Percentiles rank a stretch among this genome's conserved stretches.
phyloP scores from a whole-genome alignment of 2,113 vertebrate genomes.

The Heptranchias perlo region DNA sequence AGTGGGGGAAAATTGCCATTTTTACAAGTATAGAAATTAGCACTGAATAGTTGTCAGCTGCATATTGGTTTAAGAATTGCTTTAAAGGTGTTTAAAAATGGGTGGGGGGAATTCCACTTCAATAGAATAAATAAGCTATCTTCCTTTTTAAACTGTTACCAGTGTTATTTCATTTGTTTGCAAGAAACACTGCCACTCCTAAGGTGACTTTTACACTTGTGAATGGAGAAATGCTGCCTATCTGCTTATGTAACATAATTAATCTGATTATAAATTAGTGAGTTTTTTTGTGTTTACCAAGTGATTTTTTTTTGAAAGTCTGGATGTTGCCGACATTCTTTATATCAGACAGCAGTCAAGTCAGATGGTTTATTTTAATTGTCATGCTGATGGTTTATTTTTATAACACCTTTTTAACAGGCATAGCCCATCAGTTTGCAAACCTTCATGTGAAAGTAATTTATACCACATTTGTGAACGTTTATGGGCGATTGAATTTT shows the following conservation, averaged over 20 bases:
- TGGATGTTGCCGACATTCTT: background rate
- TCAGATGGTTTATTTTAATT: background rate
- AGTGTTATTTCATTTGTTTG: background rate
- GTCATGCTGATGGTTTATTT: background rate
- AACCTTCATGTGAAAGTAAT: background rate
- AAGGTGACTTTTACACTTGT: background rate
- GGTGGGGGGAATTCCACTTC: background rate
- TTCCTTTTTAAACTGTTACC: background rate
- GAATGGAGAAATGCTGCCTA: background rate
- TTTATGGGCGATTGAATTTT: background rate
- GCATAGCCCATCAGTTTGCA: background rate
- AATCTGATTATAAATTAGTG: background rate
- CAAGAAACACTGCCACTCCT: background rate
- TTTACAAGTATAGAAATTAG: background rate
- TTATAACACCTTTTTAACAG: background rate
- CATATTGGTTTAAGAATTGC: background rate
- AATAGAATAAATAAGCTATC: background rate
- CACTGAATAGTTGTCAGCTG: background rate
- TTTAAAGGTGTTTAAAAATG: background rate
- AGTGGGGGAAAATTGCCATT: background rate
- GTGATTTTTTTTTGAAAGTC: background rate
- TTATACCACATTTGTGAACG: background rate
- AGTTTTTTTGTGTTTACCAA: background rate
- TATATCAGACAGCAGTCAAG: background rate
- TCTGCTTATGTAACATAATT: background rate